Percentiles rank a stretch among this genome's conserved stretches.
These are phyloP conservation scores for Asteroscopus sphinx DNA, from an alignment of 2,888 invertebrate genomes.

Conservation along the genomic window DNA sequence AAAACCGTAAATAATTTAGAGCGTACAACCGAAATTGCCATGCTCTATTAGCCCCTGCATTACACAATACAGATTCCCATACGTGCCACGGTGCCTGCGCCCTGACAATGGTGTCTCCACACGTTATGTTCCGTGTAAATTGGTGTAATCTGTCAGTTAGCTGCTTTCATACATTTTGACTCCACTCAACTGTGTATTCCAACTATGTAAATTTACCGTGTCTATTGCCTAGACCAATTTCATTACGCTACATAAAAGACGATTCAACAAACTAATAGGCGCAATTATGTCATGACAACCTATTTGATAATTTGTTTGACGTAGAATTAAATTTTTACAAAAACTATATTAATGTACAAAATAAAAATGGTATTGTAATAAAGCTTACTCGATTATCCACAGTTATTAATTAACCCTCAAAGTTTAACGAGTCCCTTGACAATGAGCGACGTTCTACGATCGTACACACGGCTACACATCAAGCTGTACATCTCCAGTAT, in stretches of 20 bases:
- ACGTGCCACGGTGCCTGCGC: constrained; percentile 72
- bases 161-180: constrained; percentile 63
- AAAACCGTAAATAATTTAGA: constrained; percentile 36
- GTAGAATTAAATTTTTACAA: constrained; percentile 19
- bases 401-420: constrained; percentile 30
- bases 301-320: constrained; percentile 30
- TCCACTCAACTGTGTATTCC: constrained; percentile 59
- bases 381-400: constrained; percentile 28
- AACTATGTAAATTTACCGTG: constrained; percentile 11
- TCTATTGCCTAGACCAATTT: constrained; percentile 16
- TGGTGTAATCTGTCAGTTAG: constrained; percentile 69
- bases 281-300: constrained; percentile 21
- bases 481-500: no score
- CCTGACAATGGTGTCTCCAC: constrained; percentile 70
- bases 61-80: constrained; percentile 70
- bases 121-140: constrained; percentile 80
- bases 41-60: constrained; percentile 56
- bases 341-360: constrained; percentile 9
- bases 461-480: no score
- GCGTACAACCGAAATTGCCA: constrained; percentile 49
- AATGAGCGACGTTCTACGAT: not conserved
- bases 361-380: constrained; percentile 35
- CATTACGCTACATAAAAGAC: constrained; percentile 15
- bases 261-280: constrained; percentile 22
- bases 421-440: constrained; percentile 36